Base-by-base conservation (phyloP, 1,140 invertebrate genomes). In the Metaphire vulgaris region DNA sequence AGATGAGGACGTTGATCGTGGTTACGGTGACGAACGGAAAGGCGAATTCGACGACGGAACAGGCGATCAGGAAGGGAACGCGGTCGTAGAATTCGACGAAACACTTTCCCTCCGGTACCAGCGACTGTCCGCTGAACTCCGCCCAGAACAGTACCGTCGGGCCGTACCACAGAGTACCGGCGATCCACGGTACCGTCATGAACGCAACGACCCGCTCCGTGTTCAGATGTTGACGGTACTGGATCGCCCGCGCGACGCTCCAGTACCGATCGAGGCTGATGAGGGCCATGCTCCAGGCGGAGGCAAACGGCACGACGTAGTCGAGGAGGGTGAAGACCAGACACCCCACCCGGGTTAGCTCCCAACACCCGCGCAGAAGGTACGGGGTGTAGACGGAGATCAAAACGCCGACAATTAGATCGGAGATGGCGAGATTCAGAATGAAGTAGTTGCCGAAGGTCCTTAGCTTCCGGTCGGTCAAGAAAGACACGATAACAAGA, bases 11-110 rank as follows among this genome's bases (percentile, higher is more conserved):
- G 69, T 82, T 82, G 6, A 81, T 56, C 1, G 75, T 68, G 2
- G 71, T 34, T 12, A 82, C 77, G 14, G 75, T 78, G 12, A 78
- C 66, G 33, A 81, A 76, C 0, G 81, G 81, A 31, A 81, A 66
- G 28, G 81, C 34, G 69, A 81, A 82, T 73, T 81, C 81, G 14
- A 82, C 68, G 31, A 78, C 75, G 2, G 79, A 77, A 0, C 76
- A 77, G n/a, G 78, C 74, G 14, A 79, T 64, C 2, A 81, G 69
- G 67, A 77, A 80, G 2, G 75, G 29, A 41, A 81, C 21, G 66
- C 79, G 74, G 33, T 78, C 65, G 74, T 79, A 77, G 73, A 79
- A 82, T 26, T 78, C 80, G 21, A 80, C 74, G 34, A 77, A 76
- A 77, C 81, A 82, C 29, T 77, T 73, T n/a, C 74, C 75, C 28